Conservation (phyloP, 1,140 invertebrate species). For the Neodiprion pinetum region DNA sequence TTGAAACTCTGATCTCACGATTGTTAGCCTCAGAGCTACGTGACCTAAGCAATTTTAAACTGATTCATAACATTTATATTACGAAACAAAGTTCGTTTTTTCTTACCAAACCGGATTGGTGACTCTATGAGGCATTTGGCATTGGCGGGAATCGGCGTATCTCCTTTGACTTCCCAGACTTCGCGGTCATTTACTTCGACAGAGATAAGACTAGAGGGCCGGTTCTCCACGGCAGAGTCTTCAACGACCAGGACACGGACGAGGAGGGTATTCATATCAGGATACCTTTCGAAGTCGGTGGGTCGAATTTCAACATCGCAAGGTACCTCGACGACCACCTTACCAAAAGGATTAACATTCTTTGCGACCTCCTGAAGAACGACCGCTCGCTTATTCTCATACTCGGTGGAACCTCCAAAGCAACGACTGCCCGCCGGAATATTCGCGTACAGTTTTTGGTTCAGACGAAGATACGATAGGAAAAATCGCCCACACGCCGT, state of each 20-base stretch:
- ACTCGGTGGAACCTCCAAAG: neutral
- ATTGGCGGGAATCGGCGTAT: slow-evolving; percentile 5
- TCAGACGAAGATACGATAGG: slow-evolving; percentile 5
- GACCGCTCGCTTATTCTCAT: slow-evolving; percentile 2
- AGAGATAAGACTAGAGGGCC: slow-evolving; percentile 8
- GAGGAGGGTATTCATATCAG: slow-evolving; percentile 28
- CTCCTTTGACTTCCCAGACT: slow-evolving; percentile 20
- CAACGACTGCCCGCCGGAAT: neutral
- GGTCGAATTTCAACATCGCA: slow-evolving; percentile 28
- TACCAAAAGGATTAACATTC: slow-evolving; percentile 31
- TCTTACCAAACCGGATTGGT: slow-evolving; percentile 31
- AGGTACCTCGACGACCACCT: slow-evolving; percentile 28
- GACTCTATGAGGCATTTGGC: slow-evolving; percentile 23
- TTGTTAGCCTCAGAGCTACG: no score
- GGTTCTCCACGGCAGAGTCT: neutral
- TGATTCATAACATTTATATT: neutral
- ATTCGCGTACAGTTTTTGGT: neutral
- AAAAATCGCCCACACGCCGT: slow-evolving; percentile 1
- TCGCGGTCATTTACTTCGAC: slow-evolving; percentile 21
- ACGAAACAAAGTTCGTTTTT: neutral
- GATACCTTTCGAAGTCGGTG: slow-evolving; percentile 30
- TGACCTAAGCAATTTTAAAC: neutral
- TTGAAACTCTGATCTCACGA: no score
- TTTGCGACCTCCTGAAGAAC: slow-evolving; percentile 22
- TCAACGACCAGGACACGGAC: slow-evolving; percentile 22